Evolutionary conservation across 2,888 invertebrate genomes (phyloP), one percentile per base, ranked within the genome.

Genomic region (Eupeodes luniger): DNA sequence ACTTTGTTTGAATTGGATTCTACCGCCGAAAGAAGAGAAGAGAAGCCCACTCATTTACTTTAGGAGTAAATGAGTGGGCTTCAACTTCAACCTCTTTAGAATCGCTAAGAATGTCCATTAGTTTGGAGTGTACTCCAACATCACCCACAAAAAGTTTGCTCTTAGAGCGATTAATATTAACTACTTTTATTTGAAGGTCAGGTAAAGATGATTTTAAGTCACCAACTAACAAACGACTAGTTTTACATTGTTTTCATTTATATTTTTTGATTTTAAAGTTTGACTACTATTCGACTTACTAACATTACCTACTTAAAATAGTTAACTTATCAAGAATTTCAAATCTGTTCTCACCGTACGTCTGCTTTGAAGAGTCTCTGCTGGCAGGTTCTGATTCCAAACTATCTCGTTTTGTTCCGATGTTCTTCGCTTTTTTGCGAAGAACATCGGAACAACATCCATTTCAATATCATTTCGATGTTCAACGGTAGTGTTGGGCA

Each of bases 101-200:
- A 5, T 67, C 49, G 7, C 49, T 67, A 0, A 67, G 2, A 0
- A 9, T 49, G 0, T 67, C 49, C 27, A 67, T 34, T 51, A 51
- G 5, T 51, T 49, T 67, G 49, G 66, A 51, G 49, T 67, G 66
- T 34, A 49, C 49, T 49, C 34, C 7, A 27, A 34, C 66, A 27
- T 51, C 49, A 14, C n/a, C n/a, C 5, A 67, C 49, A n/a, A 49
- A 49, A 4, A 67, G 9, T 49, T 34, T 67, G 12, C 14, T 27
- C n/a, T 67, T 49, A 3, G 62, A 62, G 4, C 44, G 9, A 5
- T 62, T 62, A 16, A 62, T 16, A 16, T 44, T 40, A 10, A 44
- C 44, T 2, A 62, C 16, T 16, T 44, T 62, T 1, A 62, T n/a
- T n/a, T n/a, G n/a, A n/a, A n/a, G n/a, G n/a, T n/a, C n/a, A 4